Conservation (phyloP, 2,888 invertebrate genomes). For the Dolomedes plantarius region DNA sequence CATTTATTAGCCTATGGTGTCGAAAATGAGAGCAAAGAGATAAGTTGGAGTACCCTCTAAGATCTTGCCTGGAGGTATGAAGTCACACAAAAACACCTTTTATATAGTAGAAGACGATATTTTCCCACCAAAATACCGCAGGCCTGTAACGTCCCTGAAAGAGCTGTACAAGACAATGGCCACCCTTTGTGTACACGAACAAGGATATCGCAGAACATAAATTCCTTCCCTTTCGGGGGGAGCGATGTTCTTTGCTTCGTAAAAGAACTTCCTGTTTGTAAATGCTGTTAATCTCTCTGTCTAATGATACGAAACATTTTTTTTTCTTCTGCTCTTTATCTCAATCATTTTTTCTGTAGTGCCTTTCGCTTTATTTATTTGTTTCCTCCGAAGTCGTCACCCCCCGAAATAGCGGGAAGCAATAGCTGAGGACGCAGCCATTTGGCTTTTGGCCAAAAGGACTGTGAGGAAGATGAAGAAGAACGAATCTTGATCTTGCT, state of each 20-base stretch:
- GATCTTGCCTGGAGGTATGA: background rate
- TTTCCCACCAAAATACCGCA: slow-evolving; percentile 46
- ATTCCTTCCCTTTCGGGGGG: slow-evolving; percentile 39
- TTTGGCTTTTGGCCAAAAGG: slow-evolving; percentile 55
- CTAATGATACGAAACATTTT: slow-evolving; percentile 69
- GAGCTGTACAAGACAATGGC: slow-evolving; percentile 37
- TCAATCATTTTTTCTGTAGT: slow-evolving; percentile 27
- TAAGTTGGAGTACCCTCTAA: slow-evolving; percentile 5
- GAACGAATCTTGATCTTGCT: slow-evolving; percentile 51
- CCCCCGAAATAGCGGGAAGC: slow-evolving; percentile 53
- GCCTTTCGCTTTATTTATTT: background rate
- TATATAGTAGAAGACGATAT: slow-evolving; percentile 31
- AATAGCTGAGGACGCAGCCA: slow-evolving; percentile 28
- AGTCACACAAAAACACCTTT: slow-evolving; percentile 20
- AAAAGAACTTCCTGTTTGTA: slow-evolving; percentile 70
- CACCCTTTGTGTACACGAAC: slow-evolving; percentile 47
- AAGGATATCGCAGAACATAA: slow-evolving; percentile 47
- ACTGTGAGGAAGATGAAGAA: slow-evolving; percentile 21
- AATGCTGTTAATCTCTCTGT: slow-evolving; percentile 67
- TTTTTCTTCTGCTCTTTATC: slow-evolving; percentile 19
- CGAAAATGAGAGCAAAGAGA: background rate
- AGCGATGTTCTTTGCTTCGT: slow-evolving; percentile 36
- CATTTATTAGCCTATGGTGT: slow-evolving; percentile 20
- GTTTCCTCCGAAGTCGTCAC: slow-evolving; percentile 38
- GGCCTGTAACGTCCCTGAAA: slow-evolving; percentile 15